Evolutionary conservation across 1,140 invertebrate species (phyloP).

Genomic region (Micrasema longulum): DNA sequence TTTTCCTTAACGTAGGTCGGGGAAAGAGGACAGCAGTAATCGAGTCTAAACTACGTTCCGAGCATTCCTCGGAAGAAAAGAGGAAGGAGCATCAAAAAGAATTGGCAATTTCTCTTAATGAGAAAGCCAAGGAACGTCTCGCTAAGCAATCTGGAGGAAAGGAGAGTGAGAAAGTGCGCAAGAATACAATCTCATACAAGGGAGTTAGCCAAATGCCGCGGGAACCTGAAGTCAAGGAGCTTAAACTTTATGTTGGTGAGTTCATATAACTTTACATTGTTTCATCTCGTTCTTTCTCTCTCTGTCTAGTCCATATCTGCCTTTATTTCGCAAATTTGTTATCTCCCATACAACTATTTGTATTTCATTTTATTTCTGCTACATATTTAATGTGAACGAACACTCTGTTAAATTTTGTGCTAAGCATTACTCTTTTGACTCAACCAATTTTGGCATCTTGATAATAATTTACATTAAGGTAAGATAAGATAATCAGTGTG

Average conservation of each 20-base stretch:
- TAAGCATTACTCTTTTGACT: too few species aligned
- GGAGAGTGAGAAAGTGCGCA: conserved; percentile 91
- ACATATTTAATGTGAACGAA: too few species aligned
- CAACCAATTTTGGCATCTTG: too few species aligned
- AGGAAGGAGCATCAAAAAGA: conserved; percentile 97
- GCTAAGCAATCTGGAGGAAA: conserved; percentile 88
- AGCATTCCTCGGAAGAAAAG: conserved; percentile 97
- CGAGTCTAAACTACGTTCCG: conserved; percentile 94
- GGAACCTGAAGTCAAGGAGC: conserved; percentile 91
- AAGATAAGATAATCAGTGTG: too few species aligned
- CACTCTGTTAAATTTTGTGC: too few species aligned
- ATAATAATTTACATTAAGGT: too few species aligned
- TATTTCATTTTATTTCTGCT: too few species aligned
- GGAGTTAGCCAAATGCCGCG: conserved; percentile 91
- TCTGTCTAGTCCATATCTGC: too few species aligned
- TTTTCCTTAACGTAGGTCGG: conserved; percentile 68
- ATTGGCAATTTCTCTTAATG: conserved; percentile 90
- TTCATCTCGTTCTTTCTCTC: too few species aligned
- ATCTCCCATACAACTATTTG: too few species aligned
- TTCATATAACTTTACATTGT: too few species aligned
- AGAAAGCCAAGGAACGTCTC: conserved; percentile 90
- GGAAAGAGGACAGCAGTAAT: conserved; percentile 94
- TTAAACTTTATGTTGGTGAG: conserved; percentile 95
- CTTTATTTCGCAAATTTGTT: too few species aligned
- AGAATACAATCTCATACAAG: conserved; percentile 97